These are phyloP conservation scores for Microcebus murinus DNA, from an alignment of 2,113 vertebrate genomes.

Conservation along the genomic window DNA sequence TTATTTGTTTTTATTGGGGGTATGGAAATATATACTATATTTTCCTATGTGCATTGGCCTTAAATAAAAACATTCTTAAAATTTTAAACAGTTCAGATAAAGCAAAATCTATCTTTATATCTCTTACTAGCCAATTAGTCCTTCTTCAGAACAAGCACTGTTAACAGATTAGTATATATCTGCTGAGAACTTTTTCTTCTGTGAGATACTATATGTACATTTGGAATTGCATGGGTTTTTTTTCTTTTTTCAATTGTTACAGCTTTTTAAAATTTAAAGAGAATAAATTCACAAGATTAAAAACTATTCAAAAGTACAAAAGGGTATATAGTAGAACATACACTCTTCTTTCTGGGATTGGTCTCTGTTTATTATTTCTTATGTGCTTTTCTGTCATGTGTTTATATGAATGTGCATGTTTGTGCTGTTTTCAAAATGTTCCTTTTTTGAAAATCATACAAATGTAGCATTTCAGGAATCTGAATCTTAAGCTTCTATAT, in stretches of 20 bases:
- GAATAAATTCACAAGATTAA: not conserved
- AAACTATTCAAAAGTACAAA: slow-evolving; percentile 15
- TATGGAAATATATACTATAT: not conserved
- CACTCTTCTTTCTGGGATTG: not conserved
- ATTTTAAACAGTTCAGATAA: not conserved
- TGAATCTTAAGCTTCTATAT: not conserved
- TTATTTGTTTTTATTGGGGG: not conserved
- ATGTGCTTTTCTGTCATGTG: not conserved
- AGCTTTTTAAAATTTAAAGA: not conserved
- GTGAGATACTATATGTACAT: not conserved
- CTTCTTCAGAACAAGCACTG: not conserved
- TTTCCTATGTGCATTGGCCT: not conserved
- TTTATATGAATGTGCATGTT: not conserved
- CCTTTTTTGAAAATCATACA: slow-evolving; percentile 11
- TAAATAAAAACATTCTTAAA: not conserved
- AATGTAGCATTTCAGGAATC: not conserved
- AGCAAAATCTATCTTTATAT: not conserved
- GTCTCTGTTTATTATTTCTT: not conserved
- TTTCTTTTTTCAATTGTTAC: not conserved
- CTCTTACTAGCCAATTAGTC: not conserved
- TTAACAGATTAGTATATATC: not conserved
- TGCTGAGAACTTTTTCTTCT: not conserved
- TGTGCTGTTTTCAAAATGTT: slow-evolving; percentile 17
- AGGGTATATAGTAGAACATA: not conserved
- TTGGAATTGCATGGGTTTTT: not conserved